Conservation (phyloP, 1,140 invertebrate genomes). For the Ctenoplectra terminalis region DNA sequence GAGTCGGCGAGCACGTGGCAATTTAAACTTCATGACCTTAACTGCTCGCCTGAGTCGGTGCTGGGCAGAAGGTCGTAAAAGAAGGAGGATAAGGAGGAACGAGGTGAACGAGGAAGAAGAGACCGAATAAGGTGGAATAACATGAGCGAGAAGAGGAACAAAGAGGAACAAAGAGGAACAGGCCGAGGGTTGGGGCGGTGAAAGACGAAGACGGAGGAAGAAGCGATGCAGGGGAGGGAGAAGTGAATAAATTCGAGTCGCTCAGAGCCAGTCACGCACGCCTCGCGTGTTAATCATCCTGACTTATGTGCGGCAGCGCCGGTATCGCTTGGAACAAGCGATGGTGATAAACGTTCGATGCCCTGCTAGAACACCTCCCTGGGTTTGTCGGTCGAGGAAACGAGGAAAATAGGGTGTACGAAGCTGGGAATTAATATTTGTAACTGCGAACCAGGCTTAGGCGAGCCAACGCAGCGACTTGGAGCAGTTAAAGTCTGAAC, state of each 20-base stretch:
- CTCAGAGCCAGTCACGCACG: slow-evolving; percentile 76
- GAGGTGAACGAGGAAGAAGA: not conserved
- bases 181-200: not conserved
- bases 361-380: slow-evolving; percentile 38
- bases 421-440: slow-evolving; percentile 75
- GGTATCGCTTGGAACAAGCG: slow-evolving; percentile 69
- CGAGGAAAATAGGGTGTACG: slow-evolving; percentile 34
- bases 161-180: not conserved
- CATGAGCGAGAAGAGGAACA: slow-evolving; percentile 10
- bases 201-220: not conserved
- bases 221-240: slow-evolving; percentile 57
- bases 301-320: slow-evolving; percentile 73
- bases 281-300: slow-evolving; percentile 77
- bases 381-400: slow-evolving; percentile 37
- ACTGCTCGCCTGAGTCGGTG: slow-evolving; percentile 41
- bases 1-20: slow-evolving; percentile 56
- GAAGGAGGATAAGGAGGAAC: not conserved
- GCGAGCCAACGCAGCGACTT: not conserved
- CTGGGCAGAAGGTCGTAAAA: slow-evolving; percentile 3
- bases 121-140: slow-evolving; percentile 22
- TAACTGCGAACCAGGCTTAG: slow-evolving; percentile 53
- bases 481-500: slow-evolving; percentile 17
- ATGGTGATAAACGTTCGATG: slow-evolving; percentile 77
- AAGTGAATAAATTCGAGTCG: slow-evolving; percentile 75
- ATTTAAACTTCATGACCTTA: slow-evolving; percentile 67